Percentiles rank a stretch among this genome's conserved stretches.
These are phyloP conservation scores for Misgurnus anguillicaudatus DNA, from an alignment of 2,113 vertebrate species.

Conservation along the genomic window DNA sequence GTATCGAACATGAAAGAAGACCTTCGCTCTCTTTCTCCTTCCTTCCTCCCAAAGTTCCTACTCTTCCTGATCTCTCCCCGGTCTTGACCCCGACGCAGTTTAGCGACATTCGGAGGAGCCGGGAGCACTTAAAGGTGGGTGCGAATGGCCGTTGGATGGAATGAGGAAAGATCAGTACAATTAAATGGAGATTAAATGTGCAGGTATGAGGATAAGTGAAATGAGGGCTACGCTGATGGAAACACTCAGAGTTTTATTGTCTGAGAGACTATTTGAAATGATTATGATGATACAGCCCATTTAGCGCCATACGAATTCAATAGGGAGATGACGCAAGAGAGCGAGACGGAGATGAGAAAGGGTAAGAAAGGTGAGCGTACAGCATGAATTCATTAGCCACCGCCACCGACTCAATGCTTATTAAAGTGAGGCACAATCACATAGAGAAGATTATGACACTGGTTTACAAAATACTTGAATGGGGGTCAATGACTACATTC, in stretches of 20 bases:
- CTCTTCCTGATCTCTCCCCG: constrained; percentile 7
- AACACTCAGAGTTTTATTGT: constrained; percentile 29
- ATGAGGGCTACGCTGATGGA: constrained; percentile 15
- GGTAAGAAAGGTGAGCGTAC: constrained; percentile 3
- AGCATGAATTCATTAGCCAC: neutral
- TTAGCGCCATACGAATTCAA: constrained; percentile 18
- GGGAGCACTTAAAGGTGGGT: neutral
- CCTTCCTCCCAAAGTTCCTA: constrained; percentile 33
- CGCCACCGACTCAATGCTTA: neutral
- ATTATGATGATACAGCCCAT: constrained; percentile 30
- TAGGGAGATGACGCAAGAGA: neutral
- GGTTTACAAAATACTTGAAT: no score
- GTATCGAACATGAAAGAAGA: constrained; percentile 81
- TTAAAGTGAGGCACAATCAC: neutral
- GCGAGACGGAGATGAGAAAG: constrained; percentile 13
- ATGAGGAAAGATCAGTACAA: constrained; percentile 24
- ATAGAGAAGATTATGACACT: neutral
- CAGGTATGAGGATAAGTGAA: constrained; percentile 6
- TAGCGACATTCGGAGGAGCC: neutral
- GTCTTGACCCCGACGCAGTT: neutral
- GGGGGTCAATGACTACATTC: no score
- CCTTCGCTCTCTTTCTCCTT: constrained; percentile 66
- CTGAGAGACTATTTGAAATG: constrained; percentile 33
- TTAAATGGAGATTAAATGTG: constrained; percentile 31
- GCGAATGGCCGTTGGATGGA: neutral